phyloP scores from a whole-genome alignment of 1,140 invertebrate species.

The Drosophila elegans region DNA sequence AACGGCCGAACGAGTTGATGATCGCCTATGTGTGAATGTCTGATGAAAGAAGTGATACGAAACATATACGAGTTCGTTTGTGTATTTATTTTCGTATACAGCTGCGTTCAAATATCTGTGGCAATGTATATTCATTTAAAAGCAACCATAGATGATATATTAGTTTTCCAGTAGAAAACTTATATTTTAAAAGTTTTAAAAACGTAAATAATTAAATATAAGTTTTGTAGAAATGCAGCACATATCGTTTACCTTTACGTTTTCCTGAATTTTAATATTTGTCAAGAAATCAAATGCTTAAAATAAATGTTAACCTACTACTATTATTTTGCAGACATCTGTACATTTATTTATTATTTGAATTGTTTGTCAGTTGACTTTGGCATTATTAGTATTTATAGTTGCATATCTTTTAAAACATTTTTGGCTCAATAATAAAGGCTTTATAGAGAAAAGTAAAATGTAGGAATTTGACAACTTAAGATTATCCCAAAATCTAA shows the following conservation, averaged over 20 bases:
- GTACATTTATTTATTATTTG: slow-evolving; percentile 14
- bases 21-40: slow-evolving; percentile 42
- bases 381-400: slow-evolving; percentile 57
- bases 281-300: too few species aligned
- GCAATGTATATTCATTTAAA: background rate
- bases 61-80: slow-evolving; percentile 24
- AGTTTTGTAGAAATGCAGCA: too few species aligned
- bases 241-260: too few species aligned
- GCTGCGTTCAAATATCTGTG: slow-evolving; percentile 1
- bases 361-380: slow-evolving; percentile 51
- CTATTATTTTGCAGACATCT: background rate
- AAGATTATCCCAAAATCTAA: too few species aligned
- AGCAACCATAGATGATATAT: background rate
- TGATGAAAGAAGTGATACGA: slow-evolving; percentile 73
- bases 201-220: too few species aligned
- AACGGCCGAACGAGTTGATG: slow-evolving; percentile 56
- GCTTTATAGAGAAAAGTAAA: slow-evolving; percentile 10
- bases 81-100: slow-evolving; percentile 20
- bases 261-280: too few species aligned
- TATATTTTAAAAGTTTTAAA: too few species aligned
- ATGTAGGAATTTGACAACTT: background rate
- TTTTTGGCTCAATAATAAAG: slow-evolving; percentile 34
- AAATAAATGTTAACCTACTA: too few species aligned
- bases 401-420: slow-evolving; percentile 42
- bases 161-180: too few species aligned